Percentiles rank a stretch among this genome's conserved stretches.
Evolutionary conservation across 2,888 invertebrate species (phyloP).

Genomic region (Drosophila affinis): DNA sequence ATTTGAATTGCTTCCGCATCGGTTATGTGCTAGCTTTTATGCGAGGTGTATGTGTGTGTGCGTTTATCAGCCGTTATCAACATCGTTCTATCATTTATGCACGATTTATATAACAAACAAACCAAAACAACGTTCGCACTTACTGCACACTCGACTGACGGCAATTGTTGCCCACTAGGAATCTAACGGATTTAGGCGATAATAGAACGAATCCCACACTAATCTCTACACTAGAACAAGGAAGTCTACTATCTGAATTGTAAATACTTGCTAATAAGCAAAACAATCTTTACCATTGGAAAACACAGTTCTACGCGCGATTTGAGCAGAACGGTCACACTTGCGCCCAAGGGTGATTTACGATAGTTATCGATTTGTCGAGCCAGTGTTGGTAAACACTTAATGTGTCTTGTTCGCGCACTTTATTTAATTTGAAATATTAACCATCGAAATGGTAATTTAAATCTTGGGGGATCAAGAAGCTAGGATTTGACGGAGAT

Average conservation of each 20-base stretch:
- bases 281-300: neutral
- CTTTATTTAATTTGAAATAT: neutral
- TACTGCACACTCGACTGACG: neutral
- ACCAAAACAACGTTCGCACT: neutral
- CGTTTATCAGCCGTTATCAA: conserved; percentile 39
- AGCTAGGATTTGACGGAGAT: too few relatives aligned
- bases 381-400: neutral
- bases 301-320: neutral
- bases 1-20: conserved; percentile 55
- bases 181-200: neutral
- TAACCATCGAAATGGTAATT: neutral
- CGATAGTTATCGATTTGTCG: neutral
- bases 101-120: conserved; percentile 51
- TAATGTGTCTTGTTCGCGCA: neutral
- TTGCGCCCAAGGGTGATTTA: neutral
- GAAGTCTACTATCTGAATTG: too few relatives aligned
- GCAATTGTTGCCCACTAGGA: neutral
- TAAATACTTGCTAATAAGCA: neutral
- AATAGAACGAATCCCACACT: neutral
- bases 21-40: neutral
- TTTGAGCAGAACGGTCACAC: too few relatives aligned
- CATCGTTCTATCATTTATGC: conserved; percentile 20
- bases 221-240: neutral
- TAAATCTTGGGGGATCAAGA: too few relatives aligned
- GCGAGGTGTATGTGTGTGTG: conserved; percentile 44